Percentiles rank a stretch among this genome's conserved stretches.
Evolutionary conservation across 2,113 vertebrate species (phyloP).

Genomic region (Taxidea taxus): DNA sequence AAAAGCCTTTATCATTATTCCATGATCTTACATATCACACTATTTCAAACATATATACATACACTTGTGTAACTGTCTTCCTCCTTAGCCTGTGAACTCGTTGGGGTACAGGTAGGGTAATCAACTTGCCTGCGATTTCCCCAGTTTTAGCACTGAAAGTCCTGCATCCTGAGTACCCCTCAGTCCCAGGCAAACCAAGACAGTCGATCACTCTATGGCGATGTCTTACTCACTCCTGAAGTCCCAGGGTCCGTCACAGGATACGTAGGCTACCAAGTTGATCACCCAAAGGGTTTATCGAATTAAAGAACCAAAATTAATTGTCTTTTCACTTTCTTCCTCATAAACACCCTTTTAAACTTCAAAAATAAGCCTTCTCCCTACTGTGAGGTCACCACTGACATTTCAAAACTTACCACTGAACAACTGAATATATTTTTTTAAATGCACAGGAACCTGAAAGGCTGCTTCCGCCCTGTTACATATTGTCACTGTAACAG

Average conservation of each 20-base stretch:
- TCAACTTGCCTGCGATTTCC: neutral
- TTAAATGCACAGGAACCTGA: neutral
- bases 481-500: neutral
- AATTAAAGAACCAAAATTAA: neutral
- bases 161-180: neutral
- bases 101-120: neutral
- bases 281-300: neutral
- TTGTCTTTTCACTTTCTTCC: neutral
- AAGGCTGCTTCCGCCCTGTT: neutral
- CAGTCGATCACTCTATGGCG: neutral
- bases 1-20: neutral
- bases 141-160: neutral
- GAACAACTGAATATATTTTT: neutral
- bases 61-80: neutral
- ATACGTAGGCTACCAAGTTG: neutral
- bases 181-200: neutral
- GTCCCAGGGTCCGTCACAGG: neutral
- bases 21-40: neutral
- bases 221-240: neutral
- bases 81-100: neutral
- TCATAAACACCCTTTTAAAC: neutral
- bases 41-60: neutral
- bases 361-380: neutral
- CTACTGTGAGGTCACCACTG: neutral
- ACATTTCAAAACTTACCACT: slow-evolving; percentile 21